Conservation (phyloP, 2,113 vertebrate species). For the Anguilla rostrata region DNA sequence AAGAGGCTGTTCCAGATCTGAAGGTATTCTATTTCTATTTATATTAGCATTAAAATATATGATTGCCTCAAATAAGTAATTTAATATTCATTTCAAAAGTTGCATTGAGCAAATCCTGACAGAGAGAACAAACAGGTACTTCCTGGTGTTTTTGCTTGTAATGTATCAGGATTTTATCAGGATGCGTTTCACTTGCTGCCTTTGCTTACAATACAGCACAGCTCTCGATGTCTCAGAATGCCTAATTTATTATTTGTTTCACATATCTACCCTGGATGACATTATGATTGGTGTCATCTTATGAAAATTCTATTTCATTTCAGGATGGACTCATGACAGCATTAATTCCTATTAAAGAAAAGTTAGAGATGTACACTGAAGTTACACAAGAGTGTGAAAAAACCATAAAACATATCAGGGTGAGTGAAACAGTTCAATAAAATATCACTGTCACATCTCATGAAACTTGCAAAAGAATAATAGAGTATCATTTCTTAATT, state of each 20-base stretch:
- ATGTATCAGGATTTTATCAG: too few species aligned
- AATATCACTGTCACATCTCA: too few species aligned
- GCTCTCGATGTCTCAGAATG: too few species aligned
- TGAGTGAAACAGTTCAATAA: neutral
- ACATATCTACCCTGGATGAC: neutral
- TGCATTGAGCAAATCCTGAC: too few species aligned
- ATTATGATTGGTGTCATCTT: neutral
- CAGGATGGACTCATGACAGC: neutral
- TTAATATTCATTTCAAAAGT: too few species aligned
- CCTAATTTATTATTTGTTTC: too few species aligned
- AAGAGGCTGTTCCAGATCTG: neutral
- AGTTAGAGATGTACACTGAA: neutral
- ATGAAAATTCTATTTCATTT: neutral
- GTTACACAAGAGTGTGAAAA: neutral
- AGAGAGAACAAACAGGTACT: too few species aligned
- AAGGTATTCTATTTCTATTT: neutral
- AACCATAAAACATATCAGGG: neutral
- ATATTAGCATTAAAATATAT: neutral
- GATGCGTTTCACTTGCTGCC: too few species aligned
- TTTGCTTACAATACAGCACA: too few species aligned
- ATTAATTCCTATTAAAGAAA: neutral
- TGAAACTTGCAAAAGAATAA: too few species aligned
- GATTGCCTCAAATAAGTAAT: too few species aligned
- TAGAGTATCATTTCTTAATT: neutral
- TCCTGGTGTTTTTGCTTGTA: too few species aligned